Evolutionary conservation across 2,113 vertebrate genomes (phyloP).

Genomic region (Tragelaphus buxtoni): DNA sequence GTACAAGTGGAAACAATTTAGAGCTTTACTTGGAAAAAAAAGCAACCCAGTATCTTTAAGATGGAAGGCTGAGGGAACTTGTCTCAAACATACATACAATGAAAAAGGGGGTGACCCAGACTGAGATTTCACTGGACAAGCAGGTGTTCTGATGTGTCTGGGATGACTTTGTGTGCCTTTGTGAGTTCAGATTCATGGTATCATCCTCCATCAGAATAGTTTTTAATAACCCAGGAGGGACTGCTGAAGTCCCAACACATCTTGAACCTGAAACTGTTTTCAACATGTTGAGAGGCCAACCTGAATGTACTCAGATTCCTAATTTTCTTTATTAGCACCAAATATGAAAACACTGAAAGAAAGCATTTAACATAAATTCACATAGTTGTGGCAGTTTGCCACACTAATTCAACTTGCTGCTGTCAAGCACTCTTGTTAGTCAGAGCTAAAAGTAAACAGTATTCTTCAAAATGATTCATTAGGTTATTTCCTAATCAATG

Average conservation of each 20-base stretch:
- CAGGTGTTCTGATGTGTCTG: not conserved
- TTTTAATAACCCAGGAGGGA: not conserved
- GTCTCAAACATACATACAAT: not conserved
- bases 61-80: not conserved
- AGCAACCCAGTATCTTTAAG: not conserved
- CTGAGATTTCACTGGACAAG: not conserved
- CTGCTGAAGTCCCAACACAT: not conserved
- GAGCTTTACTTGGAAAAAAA: not conserved
- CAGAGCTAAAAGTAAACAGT: constrained; percentile 48
- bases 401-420: constrained; percentile 36
- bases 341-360: constrained; percentile 28
- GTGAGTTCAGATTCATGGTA: not conserved
- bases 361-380: not conserved
- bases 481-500: constrained; percentile 21
- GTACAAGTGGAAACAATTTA: not conserved
- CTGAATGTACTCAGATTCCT: not conserved
- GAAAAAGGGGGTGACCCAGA: not conserved
- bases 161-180: not conserved
- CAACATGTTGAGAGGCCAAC: not conserved
- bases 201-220: not conserved
- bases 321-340: constrained; percentile 35
- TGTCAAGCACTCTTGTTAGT: not conserved
- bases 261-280: constrained; percentile 15
- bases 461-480: constrained; percentile 55
- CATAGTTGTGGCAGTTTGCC: not conserved